Evolutionary conservation across 2,113 vertebrate genomes (phyloP).

Genomic region (Gobio gobio): DNA sequence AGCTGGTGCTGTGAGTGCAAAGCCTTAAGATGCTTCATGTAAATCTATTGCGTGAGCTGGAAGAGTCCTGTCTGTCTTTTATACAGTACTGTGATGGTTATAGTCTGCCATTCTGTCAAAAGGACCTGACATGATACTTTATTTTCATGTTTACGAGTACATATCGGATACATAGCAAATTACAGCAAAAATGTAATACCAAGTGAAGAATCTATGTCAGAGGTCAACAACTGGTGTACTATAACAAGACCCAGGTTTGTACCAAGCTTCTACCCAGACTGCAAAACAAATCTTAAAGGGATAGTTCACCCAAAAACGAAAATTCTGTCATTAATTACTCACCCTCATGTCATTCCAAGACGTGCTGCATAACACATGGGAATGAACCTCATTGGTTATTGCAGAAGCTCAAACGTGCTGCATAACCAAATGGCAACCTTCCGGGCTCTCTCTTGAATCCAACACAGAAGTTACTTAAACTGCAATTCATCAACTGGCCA

Average conservation of each 20-base stretch:
- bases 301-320: no score
- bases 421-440: no score
- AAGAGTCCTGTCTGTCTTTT: constrained; percentile 2
- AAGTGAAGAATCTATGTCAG: not conserved
- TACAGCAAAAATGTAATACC: not conserved
- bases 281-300: no score
- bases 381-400: no score
- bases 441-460: no score
- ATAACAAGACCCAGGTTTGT: not conserved
- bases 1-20: constrained; percentile 41
- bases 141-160: not conserved
- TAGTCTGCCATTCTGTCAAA: not conserved
- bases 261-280: not conserved
- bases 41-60: not conserved
- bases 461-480: no score
- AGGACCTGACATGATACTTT: not conserved
- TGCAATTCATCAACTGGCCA: no score
- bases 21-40: constrained; percentile 15
- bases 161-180: not conserved
- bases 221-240: not conserved
- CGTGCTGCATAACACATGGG: no score
- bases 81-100: not conserved
- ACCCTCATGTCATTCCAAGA: no score
- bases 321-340: no score
- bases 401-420: no score